These are phyloP conservation scores for Callaeas wilsoni DNA, from an alignment of 2,113 vertebrate genomes.

Conservation along the genomic window DNA sequence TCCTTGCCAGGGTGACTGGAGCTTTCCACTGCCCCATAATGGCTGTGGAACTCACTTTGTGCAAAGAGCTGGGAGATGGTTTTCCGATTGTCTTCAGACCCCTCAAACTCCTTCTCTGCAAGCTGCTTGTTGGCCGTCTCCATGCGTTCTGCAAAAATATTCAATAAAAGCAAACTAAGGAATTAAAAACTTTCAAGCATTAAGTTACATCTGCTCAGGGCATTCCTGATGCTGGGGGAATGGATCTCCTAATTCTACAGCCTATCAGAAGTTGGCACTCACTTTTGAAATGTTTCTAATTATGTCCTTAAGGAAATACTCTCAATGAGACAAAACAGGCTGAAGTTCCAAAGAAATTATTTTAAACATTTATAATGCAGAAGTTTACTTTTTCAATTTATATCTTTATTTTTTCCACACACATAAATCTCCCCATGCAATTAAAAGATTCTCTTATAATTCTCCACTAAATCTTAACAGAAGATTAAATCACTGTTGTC, in stretches of 20 bases:
- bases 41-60: conserved; percentile 83
- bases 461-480: not conserved
- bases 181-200: not conserved
- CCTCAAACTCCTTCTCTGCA: conserved; percentile 91
- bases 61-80: conserved; percentile 94
- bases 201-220: not conserved
- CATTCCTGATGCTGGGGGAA: not conserved
- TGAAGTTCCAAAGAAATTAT: not conserved
- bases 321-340: not conserved
- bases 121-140: conserved; percentile 97
- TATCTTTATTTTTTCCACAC: not conserved
- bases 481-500: not conserved
- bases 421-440: not conserved
- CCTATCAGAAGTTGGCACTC: not conserved
- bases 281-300: not conserved
- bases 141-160: conserved; percentile 84
- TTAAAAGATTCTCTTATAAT: not conserved
- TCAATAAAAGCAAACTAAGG: not conserved
- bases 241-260: not conserved
- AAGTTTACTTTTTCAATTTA: not conserved
- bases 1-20: not conserved
- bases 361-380: not conserved
- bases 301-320: not conserved
- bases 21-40: not conserved
- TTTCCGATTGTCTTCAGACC: conserved; percentile 93